Evolutionary conservation across 35 echinoderm and acorn worm species (phyloP).

Genomic region (Ophiothrix spiculata): DNA sequence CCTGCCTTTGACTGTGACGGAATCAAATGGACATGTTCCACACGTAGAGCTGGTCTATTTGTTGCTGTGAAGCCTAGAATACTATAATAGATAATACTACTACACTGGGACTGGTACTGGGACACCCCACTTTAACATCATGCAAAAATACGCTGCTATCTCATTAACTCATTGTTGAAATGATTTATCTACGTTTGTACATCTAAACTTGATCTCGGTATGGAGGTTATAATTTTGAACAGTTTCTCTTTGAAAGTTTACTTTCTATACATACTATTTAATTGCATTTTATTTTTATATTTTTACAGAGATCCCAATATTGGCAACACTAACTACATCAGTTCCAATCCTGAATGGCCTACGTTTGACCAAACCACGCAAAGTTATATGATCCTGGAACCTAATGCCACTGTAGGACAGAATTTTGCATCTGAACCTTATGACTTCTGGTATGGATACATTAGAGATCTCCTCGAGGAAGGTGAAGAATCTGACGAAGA

Average conservation of each 20-base stretch:
- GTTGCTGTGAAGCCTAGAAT: no score
- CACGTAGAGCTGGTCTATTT: no score
- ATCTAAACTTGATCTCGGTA: background rate
- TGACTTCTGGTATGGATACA: constrained; percentile 19
- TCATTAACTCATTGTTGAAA: background rate
- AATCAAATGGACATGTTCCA: no score
- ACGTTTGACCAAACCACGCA: constrained; percentile 1
- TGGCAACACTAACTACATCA: background rate
- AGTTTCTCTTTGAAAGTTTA: background rate
- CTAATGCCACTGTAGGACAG: constrained; percentile 16
- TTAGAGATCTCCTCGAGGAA: background rate
- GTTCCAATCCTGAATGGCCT: constrained; percentile 8
- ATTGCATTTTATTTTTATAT: background rate
- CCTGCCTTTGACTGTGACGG: no score
- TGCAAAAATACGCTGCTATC: background rate
- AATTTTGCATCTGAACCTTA: constrained; percentile 3
- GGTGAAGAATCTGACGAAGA: background rate
- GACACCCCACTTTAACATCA: background rate
- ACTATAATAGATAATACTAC: no score
- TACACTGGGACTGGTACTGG: background rate
- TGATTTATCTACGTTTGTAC: background rate
- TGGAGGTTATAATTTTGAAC: background rate
- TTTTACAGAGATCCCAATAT: constrained; percentile 31
- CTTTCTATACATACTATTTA: background rate
- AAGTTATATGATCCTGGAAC: constrained; percentile 21